Conservation (phyloP, 2,797 vertebrate species). For the Mycteria americana region DNA sequence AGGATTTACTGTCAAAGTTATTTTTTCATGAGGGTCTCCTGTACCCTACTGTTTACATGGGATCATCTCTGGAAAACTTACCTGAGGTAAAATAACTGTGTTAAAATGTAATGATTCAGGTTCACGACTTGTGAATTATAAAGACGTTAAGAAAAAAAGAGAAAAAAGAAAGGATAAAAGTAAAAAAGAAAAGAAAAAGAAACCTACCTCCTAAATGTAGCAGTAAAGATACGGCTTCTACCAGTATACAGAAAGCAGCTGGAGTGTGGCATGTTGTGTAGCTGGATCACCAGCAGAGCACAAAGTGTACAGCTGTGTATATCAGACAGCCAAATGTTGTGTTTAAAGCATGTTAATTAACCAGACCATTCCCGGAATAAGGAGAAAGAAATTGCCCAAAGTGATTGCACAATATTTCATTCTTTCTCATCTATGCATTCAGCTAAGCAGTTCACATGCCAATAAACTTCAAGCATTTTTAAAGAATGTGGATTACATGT, state of each 20-base stretch:
- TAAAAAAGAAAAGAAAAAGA: neutral
- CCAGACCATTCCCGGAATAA: slow-evolving; percentile 32
- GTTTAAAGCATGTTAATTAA: slow-evolving; percentile 45
- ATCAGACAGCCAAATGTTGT: slow-evolving; percentile 31
- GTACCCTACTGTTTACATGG: neutral
- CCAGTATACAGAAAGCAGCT: neutral
- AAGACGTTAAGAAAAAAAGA: neutral
- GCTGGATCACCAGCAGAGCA: slow-evolving; percentile 29
- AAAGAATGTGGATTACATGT: slow-evolving; percentile 13
- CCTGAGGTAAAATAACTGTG: neutral
- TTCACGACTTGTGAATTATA: neutral
- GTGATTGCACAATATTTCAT: slow-evolving; percentile 23
- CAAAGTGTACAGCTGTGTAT: slow-evolving; percentile 41
- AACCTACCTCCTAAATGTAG: neutral
- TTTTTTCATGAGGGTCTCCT: neutral
- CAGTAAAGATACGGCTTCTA: neutral
- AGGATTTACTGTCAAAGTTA: neutral
- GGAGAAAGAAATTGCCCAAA: slow-evolving; percentile 9
- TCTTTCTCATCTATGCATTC: slow-evolving; percentile 11
- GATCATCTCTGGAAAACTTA: neutral
- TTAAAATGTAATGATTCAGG: neutral
- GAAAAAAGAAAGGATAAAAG: rapidly evolving
- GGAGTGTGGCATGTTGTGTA: neutral
- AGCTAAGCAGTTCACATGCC: neutral
- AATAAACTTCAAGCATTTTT: slow-evolving; percentile 30